phyloP scores from a whole-genome alignment of 2,113 vertebrate genomes.

The Grammomys dolichurus region DNA sequence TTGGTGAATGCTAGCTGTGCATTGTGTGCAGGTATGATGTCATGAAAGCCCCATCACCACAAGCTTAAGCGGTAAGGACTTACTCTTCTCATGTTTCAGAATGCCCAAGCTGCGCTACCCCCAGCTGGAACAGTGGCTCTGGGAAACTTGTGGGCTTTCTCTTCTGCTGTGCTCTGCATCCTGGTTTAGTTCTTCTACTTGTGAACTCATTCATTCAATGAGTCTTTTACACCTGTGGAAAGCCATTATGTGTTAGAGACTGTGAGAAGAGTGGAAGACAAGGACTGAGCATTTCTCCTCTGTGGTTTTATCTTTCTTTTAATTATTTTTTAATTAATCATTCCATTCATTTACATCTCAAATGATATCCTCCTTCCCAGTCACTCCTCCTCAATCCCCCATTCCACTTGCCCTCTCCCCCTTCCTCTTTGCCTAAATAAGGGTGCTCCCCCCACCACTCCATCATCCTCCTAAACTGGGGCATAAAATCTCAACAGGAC shows the following conservation, averaged over 20 bases:
- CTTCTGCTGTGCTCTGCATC: not conserved
- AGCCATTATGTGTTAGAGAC: not conserved
- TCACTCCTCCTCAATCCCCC: too few species aligned
- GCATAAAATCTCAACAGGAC: too few species aligned
- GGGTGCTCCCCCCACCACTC: too few species aligned
- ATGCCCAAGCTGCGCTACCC: not conserved
- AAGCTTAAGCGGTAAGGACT: not conserved
- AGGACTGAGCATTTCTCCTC: not conserved
- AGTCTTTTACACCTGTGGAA: not conserved
- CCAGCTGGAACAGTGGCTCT: not conserved
- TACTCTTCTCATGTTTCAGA: not conserved
- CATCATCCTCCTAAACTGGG: too few species aligned
- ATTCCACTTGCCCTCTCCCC: too few species aligned
- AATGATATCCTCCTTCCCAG: too few species aligned
- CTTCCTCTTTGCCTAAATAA: too few species aligned
- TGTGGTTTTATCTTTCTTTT: not conserved
- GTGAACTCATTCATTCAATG: not conserved
- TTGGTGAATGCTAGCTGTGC: not conserved
- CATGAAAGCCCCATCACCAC: not conserved
- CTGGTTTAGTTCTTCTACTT: not conserved
- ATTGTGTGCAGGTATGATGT: too few species aligned
- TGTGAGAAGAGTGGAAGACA: not conserved
- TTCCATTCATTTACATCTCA: too few species aligned
- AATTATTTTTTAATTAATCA: too few species aligned
- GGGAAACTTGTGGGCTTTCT: not conserved